These are phyloP conservation scores for Drosophila falleni DNA, from an alignment of 2,888 invertebrate genomes.

Conservation along the genomic window DNA sequence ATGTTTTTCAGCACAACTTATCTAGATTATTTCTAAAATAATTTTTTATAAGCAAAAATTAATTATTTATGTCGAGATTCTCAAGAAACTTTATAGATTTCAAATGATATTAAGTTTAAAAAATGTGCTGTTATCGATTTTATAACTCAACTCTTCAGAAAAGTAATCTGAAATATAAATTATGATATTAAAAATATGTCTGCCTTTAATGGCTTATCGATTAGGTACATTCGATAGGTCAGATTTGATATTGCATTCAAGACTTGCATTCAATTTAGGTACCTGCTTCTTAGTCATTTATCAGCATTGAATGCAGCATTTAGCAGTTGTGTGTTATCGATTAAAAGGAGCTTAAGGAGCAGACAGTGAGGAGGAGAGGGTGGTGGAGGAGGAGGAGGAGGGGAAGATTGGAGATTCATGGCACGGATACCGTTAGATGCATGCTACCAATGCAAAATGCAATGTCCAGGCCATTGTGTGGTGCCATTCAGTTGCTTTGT, in stretches of 20 bases:
- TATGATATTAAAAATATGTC: background rate
- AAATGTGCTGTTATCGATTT: too few species aligned
- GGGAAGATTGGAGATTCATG: conserved; percentile 10
- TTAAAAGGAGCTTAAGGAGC: conserved; percentile 27
- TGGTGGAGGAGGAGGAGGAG: background rate
- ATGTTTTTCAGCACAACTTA: too few species aligned
- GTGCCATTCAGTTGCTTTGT: conserved; percentile 43
- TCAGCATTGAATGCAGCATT: conserved; percentile 22
- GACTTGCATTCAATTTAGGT: conserved; percentile 33
- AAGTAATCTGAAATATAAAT: background rate
- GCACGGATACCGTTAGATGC: conserved; percentile 6
- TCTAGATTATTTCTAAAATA: too few species aligned
- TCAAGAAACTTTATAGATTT: too few species aligned
- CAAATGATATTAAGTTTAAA: too few species aligned
- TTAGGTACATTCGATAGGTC: background rate
- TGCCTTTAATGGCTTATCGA: conserved; percentile 4
- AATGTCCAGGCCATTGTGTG: conserved; percentile 25
- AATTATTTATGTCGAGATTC: too few species aligned
- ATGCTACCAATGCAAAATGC: conserved; percentile 6
- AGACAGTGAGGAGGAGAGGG: too few species aligned
- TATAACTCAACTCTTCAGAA: too few species aligned
- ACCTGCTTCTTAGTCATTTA: conserved; percentile 24
- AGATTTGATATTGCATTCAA: conserved; percentile 1
- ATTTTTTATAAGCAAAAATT: too few species aligned
- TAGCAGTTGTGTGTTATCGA: conserved; percentile 43